These are phyloP conservation scores for Eupelmus urozonus DNA, from an alignment of 2,888 invertebrate species.

Conservation along the genomic window DNA sequence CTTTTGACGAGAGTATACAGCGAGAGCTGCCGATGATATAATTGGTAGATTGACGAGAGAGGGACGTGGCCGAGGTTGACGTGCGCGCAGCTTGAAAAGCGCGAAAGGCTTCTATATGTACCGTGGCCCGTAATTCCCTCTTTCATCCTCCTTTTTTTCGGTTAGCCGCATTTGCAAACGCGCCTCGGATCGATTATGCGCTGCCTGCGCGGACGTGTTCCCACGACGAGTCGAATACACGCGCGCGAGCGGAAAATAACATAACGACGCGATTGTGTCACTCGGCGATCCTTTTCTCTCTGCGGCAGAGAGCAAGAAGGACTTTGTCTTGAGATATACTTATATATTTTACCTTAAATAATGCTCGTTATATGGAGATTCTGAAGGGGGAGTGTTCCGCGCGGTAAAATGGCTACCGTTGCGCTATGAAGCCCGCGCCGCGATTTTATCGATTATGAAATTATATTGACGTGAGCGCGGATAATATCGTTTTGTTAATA, in stretches of 20 bases:
- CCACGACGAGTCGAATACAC: constrained; percentile 23
- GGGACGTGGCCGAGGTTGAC: constrained; percentile 7
- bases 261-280: constrained; percentile 42
- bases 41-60: constrained; percentile 16
- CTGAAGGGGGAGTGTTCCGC: background rate
- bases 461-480: constrained; percentile 9
- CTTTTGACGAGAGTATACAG: constrained; percentile 35
- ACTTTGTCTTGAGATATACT: background rate
- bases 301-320: background rate
- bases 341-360: constrained; percentile 16
- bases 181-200: constrained; percentile 17
- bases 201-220: constrained; percentile 4
- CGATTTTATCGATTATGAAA: constrained; percentile 33
- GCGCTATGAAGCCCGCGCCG: background rate
- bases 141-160: constrained; percentile 21
- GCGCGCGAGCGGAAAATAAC: constrained; percentile 34
- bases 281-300: constrained; percentile 21
- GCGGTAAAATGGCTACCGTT: background rate
- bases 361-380: constrained; percentile 21
- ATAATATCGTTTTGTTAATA: constrained; percentile 17
- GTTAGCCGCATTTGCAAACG: background rate
- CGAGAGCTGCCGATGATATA: constrained; percentile 35
- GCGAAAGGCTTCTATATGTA: constrained; percentile 19
- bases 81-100: constrained; percentile 11
- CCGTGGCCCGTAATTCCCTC: constrained; percentile 3